Base-by-base conservation (phyloP, 2,113 vertebrate species). In the Saccopteryx leptura region DNA sequence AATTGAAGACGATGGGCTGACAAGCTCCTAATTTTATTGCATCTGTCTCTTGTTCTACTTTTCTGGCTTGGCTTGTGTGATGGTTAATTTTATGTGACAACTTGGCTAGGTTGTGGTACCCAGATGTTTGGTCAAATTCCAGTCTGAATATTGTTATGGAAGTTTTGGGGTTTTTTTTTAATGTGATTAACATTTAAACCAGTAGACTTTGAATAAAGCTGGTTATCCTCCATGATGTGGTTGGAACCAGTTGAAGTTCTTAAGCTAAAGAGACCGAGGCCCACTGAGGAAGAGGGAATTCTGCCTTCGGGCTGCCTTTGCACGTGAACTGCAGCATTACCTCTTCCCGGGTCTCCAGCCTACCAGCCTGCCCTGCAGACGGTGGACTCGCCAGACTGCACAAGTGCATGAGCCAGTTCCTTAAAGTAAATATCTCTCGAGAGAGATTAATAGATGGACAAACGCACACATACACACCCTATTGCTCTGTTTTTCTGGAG, bases 351-450 rank as follows among this genome's bases (percentile, higher is more conserved):
- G 71, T 48, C 82, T 80, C 82, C 5, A 14, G 52, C 87, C 33
- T 61, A 17, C 54, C 52, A 19, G 12, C 31, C 13, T 6, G 9
- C 28, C 8, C 21, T 33, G 56, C 65, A 80, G 26, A 63, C 75
- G 79, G 74, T 15, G 23, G 39, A 23, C 50, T 68, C 90, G 86
- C 50, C 50, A 68, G 28, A 7, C 33, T 63, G 23, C 6, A 39
- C 18, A 60, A 33, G 11, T 39, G 28, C 6, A 63, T 21, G 31
- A 52, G 15, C 56, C 7, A 24, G 0, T 93, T 90, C n/a, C 52
- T 94, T 71, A 75, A 92, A 83, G 46, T 31, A 48, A 88, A 71
- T n/a, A 3, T 17, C 33, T 72, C 23, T 96, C 31, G 92, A 21
- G 54, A 60, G 21, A 31, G 28, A 52, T 28, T 60, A 52, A n/a